phyloP scores from a whole-genome alignment of 1,140 invertebrate species.

The Drosophila lowei region DNA sequence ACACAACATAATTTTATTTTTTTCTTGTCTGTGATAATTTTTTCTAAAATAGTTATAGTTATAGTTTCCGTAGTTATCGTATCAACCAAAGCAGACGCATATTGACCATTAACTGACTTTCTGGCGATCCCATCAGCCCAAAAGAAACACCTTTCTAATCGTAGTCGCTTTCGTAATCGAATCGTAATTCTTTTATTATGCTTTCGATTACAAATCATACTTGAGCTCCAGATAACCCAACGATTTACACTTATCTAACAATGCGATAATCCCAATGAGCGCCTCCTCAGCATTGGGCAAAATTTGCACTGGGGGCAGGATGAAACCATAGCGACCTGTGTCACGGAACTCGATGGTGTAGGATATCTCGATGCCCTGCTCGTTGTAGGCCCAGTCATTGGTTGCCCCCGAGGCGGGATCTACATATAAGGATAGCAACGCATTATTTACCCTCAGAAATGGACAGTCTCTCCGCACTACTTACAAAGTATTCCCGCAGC shows the following conservation, averaged over 20 bases:
- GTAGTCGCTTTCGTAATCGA: not conserved
- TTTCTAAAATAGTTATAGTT: no score
- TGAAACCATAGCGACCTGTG: constrained; percentile 92
- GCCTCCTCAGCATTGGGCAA: constrained; percentile 91
- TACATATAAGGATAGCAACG: constrained; percentile 2
- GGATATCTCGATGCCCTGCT: constrained; percentile 85
- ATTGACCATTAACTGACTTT: constrained; percentile 26
- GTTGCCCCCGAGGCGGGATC: constrained; percentile 85
- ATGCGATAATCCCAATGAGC: constrained; percentile 89
- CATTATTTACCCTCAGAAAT: no score
- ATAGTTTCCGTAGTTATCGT: constrained; percentile 56
- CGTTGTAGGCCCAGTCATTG: constrained; percentile 87
- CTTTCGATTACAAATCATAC: constrained; percentile 35
- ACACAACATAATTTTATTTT: no score
- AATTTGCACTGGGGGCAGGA: constrained; percentile 92
- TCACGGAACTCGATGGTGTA: constrained; percentile 87
- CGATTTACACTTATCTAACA: constrained; percentile 84
- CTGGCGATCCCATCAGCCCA: not conserved
- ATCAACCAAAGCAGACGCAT: constrained; percentile 63
- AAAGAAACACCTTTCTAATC: constrained; percentile 14
- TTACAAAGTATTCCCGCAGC: constrained; percentile 85
- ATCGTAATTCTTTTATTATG: constrained; percentile 63
- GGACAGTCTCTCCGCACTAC: constrained; percentile 31
- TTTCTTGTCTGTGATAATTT: no score
- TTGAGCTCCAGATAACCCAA: constrained; percentile 61